Evolutionary conservation across 1,140 invertebrate species (phyloP), one percentile per base, ranked within the genome.

Genomic region (Lordiphosa collinella): DNA sequence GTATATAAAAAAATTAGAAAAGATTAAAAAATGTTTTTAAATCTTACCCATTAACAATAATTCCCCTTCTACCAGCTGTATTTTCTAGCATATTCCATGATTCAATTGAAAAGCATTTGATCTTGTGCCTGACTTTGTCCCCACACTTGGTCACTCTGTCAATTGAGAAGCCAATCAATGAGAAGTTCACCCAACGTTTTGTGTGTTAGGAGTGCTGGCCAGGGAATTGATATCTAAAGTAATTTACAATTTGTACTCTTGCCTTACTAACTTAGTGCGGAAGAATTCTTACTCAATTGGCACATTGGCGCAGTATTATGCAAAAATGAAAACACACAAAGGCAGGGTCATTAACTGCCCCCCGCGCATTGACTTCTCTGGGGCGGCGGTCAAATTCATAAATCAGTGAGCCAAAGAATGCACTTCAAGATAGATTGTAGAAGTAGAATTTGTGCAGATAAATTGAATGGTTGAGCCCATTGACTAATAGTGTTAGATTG

Each of bases 401-500:
- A 79, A 79, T 79, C 75, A 79, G 71, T 80, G 69, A 57, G 64
- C 25, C 40, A 12, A 80, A 79, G 75, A 79, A 80, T 79, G 75
- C 69, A 74, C 53, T 57, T 80, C 36, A 50, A 52, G 48, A 56
- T 66, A 59, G 49, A 57, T 71, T 51, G 40, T 35, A 48, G 22
- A 52, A 41, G 29, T 40, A 40, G 44, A 44, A 47, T 31, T 52
- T 22, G 52, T 41, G 31, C 56, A 60, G 75, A 79, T 79, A 82
- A 79, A 79, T 79, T 79, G 75, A 82, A 18, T 18, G 18, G 18
- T 82, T 67, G 56, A 78, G 69, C 22, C 73, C 66, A 76, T 72
- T 79, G 75, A 79, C 75, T 79, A 79, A 79, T 79, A 82, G 75
- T 79, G 75, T 79, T 79, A 79, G 75, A 79, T 79, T 80, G 64